phyloP scores from a whole-genome alignment of 2,113 vertebrate species.

The Corydoras maculifer region DNA sequence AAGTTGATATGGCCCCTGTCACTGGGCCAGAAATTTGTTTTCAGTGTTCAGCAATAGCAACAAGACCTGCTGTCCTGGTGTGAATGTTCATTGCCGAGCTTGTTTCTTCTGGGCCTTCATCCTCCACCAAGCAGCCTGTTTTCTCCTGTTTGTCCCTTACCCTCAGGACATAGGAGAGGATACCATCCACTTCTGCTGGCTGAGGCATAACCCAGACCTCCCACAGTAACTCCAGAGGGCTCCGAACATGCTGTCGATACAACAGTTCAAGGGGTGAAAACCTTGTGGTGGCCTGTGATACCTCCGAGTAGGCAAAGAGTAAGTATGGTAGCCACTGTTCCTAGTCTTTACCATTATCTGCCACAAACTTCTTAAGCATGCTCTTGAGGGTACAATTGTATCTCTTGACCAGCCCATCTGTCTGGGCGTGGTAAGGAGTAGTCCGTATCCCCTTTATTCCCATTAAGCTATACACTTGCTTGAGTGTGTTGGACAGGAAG shows the following conservation, averaged over 20 bases:
- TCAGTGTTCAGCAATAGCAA: too few relatives aligned
- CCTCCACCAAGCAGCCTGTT: background rate
- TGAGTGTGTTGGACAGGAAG: background rate
- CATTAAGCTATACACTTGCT: too few relatives aligned
- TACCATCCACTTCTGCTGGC: too few relatives aligned
- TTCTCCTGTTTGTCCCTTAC: too few relatives aligned
- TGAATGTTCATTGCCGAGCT: background rate
- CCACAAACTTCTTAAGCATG: background rate
- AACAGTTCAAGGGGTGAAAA: background rate
- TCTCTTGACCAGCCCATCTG: background rate
- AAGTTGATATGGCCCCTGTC: too few relatives aligned
- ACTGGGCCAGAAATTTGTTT: too few relatives aligned
- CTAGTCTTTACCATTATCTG: background rate
- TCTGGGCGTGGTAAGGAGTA: too few relatives aligned
- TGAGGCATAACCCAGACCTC: background rate
- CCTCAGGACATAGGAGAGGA: too few relatives aligned
- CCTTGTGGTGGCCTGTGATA: background rate
- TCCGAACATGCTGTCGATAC: background rate
- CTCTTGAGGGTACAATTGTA: background rate
- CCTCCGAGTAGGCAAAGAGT: background rate
- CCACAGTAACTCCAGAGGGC: background rate
- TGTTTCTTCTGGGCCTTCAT: background rate
- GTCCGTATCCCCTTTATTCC: background rate
- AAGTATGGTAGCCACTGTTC: background rate
- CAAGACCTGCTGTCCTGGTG: too few relatives aligned